These are phyloP conservation scores for Istiophorus platypterus DNA, from an alignment of 2,113 vertebrate species.

Conservation along the genomic window DNA sequence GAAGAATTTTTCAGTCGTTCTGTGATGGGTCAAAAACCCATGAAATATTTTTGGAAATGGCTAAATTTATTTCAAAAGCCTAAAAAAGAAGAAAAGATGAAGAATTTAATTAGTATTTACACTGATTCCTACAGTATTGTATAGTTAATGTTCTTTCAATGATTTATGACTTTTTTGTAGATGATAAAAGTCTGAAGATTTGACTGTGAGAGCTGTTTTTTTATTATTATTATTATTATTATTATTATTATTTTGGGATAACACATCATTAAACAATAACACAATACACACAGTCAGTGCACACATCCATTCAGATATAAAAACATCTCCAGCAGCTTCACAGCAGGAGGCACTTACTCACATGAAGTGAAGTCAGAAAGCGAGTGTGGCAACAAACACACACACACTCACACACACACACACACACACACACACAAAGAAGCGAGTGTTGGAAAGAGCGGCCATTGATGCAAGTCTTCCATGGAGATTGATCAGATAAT, in stretches of 20 bases:
- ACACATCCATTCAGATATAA: not conserved
- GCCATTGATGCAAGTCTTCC: slow-evolving; percentile 32
- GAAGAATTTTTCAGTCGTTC: not conserved
- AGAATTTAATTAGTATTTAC: too few species aligned
- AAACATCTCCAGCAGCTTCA: not conserved
- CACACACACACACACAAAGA: slow-evolving; percentile 19
- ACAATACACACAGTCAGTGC: not conserved
- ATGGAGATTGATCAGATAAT: slow-evolving; percentile 44
- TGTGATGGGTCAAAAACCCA: too few species aligned
- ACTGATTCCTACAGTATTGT: too few species aligned
- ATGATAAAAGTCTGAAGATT: not conserved
- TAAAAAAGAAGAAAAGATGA: not conserved
- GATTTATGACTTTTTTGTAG: not conserved
- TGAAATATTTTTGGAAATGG: not conserved
- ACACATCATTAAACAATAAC: too few species aligned
- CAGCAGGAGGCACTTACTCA: not conserved
- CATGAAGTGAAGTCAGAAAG: not conserved
- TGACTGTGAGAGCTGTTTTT: too few species aligned
- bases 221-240: too few species aligned
- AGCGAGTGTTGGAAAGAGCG: not conserved
- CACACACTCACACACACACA: slow-evolving; percentile 14
- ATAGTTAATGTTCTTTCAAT: not conserved
- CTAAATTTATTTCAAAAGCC: not conserved
- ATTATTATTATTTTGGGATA: too few species aligned
- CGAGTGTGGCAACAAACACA: slow-evolving; percentile 6